Percentiles rank a stretch among this genome's conserved stretches.
These are phyloP conservation scores for Rhopalosiphum padi DNA, from an alignment of 1,140 invertebrate genomes.

Conservation along the genomic window DNA sequence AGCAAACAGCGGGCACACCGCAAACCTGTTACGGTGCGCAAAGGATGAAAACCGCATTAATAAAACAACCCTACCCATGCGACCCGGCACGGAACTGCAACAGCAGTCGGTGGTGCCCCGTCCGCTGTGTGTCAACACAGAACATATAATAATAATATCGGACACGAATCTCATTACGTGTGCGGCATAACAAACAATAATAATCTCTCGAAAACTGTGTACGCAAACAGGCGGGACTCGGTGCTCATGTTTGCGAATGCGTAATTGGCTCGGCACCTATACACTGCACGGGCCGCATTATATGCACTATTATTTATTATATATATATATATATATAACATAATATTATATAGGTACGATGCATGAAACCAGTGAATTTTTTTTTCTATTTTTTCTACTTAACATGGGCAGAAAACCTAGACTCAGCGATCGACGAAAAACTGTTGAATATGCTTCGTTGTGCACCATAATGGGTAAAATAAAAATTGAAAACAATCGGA, in stretches of 20 bases:
- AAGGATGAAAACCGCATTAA: constrained; percentile 52
- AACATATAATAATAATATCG: constrained; percentile 52
- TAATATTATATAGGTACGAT: neutral
- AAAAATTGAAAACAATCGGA: neutral
- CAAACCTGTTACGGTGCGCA: neutral
- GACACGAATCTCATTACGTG: constrained; percentile 55
- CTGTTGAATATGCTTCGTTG: neutral
- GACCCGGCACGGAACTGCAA: neutral
- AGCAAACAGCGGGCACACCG: constrained; percentile 30
- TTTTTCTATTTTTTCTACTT: neutral
- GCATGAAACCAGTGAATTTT: neutral
- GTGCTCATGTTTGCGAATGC: constrained; percentile 5
- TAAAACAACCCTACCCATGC: constrained; percentile 19
- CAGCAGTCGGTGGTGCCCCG: neutral
- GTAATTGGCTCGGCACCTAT: constrained; percentile 39
- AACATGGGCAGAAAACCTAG: neutral
- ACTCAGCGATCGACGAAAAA: neutral
- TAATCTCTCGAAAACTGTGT: constrained; percentile 46
- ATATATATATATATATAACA: neutral
- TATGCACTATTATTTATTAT: neutral
- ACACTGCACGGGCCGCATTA: neutral
- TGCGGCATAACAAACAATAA: constrained; percentile 45
- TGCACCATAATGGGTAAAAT: neutral
- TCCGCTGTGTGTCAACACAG: constrained; percentile 44
- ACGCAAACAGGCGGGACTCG: neutral